Evolutionary conservation across 2,113 vertebrate genomes (phyloP).

Genomic region (Emydura subglobosa): DNA sequence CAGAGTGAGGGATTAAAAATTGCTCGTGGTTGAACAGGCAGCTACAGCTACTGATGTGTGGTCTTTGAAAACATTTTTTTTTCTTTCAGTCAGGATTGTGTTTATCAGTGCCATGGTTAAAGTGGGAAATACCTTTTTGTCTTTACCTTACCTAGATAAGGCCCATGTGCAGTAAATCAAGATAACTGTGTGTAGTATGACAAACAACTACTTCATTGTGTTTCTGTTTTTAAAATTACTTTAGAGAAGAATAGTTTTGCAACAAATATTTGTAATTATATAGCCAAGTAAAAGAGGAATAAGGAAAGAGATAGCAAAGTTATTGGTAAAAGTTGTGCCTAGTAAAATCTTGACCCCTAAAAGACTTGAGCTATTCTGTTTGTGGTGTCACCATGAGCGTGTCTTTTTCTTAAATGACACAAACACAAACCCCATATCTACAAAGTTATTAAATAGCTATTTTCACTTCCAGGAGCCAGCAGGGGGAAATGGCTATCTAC

Average conservation of each 20-base stretch:
- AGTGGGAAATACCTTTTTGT: neutral
- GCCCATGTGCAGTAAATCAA: too few relatives aligned
- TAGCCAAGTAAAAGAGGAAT: neutral
- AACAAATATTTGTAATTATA: neutral
- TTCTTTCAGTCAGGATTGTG: neutral
- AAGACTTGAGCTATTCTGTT: neutral
- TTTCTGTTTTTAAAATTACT: neutral
- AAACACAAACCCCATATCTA: fast-evolving
- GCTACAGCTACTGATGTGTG: neutral
- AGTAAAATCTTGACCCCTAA: too few relatives aligned
- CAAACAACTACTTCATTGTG: neutral
- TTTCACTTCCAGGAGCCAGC: too few relatives aligned
- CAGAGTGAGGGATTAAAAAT: neutral
- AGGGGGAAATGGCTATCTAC: too few relatives aligned
- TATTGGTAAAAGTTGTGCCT: neutral
- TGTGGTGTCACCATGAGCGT: neutral
- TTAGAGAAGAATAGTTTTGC: neutral
- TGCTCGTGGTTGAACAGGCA: neutral
- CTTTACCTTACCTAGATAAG: too few relatives aligned
- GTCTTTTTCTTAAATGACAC: neutral
- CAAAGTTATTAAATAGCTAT: neutral
- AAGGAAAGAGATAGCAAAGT: neutral
- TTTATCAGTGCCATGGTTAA: neutral
- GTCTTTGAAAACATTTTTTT: neutral
- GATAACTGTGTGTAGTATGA: neutral